phyloP scores from a whole-genome alignment of 2,888 invertebrate species.

The Hyppa rectilinea region DNA sequence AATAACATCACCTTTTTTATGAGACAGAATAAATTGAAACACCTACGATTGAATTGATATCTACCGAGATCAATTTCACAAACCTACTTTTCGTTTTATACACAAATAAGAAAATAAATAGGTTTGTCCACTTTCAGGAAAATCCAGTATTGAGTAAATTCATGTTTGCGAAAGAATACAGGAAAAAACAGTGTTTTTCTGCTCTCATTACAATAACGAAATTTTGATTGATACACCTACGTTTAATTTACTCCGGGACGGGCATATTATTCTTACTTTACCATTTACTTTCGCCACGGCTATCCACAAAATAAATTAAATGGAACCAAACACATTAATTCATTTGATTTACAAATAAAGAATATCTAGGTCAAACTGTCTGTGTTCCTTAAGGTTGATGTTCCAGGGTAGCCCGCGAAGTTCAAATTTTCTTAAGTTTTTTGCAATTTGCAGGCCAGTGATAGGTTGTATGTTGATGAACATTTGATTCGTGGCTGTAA shows the following conservation, averaged over 20 bases:
- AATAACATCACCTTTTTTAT: conserved; percentile 19
- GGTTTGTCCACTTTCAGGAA: conserved; percentile 1
- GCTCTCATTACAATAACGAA: not conserved
- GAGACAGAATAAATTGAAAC: conserved; percentile 28
- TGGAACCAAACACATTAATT: conserved; percentile 24
- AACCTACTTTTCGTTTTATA: conserved; percentile 4
- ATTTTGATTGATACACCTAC: conserved; percentile 16
- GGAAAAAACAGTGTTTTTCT: not conserved
- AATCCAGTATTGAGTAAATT: conserved; percentile 7
- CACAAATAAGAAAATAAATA: conserved; percentile 18
- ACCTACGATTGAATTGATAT: conserved; percentile 34
- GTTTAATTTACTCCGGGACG: not conserved
- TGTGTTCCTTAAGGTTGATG: too few relatives aligned
- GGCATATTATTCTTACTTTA: not conserved
- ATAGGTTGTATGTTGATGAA: too few relatives aligned
- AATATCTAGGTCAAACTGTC: conserved; percentile 29
- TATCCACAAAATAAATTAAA: not conserved
- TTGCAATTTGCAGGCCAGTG: too few relatives aligned
- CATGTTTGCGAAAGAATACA: not conserved
- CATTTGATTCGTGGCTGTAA: too few relatives aligned
- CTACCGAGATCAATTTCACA: conserved; percentile 2
- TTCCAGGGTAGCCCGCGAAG: too few relatives aligned
- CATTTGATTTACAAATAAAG: conserved; percentile 22
- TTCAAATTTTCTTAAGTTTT: too few relatives aligned
- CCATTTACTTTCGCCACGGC: not conserved